These are phyloP conservation scores for Cheilosia vernalis DNA, from an alignment of 2,888 invertebrate species.

Conservation along the genomic window DNA sequence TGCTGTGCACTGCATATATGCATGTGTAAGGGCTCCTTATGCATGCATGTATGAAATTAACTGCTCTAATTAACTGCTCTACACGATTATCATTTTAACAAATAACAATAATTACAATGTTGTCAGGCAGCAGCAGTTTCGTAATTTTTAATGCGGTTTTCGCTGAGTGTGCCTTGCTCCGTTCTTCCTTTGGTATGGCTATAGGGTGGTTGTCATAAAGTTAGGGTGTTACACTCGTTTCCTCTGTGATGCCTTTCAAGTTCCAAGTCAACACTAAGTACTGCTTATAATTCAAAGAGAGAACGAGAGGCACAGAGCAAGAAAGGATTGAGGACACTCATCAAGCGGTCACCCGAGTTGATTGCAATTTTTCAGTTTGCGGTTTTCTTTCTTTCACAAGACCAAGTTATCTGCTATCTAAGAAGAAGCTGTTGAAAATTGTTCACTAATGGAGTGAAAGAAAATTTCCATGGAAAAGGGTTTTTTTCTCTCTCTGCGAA, in stretches of 20 bases:
- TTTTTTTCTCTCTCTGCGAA: neutral
- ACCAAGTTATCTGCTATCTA: slow-evolving; percentile 4
- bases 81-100: slow-evolving; percentile 73
- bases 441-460: neutral
- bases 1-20: slow-evolving; percentile 7
- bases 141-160: slow-evolving; percentile 38
- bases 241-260: slow-evolving; percentile 2
- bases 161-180: slow-evolving; percentile 1
- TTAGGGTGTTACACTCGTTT: slow-evolving; percentile 53
- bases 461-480: slow-evolving; percentile 19
- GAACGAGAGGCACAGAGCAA: slow-evolving; percentile 8
- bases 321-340: slow-evolving; percentile 59
- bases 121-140: slow-evolving; percentile 27
- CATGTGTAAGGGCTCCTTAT: slow-evolving; percentile 12
- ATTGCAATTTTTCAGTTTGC: slow-evolving; percentile 54
- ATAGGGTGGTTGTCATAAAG: slow-evolving; percentile 40
- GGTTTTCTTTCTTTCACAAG: neutral
- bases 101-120: slow-evolving; percentile 64
- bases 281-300: slow-evolving; percentile 51
- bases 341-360: slow-evolving; percentile 63
- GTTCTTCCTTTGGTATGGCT: neutral
- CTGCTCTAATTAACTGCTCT: slow-evolving; percentile 73
- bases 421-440: slow-evolving; percentile 27
- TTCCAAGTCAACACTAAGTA: slow-evolving; percentile 16
- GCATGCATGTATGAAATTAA: slow-evolving; percentile 60